A percentile compares a stretch with the other conserved stretches of the same genome.
Conservation (phyloP, 2,888 invertebrate species). For the Rhamphomyia laevipes region DNA sequence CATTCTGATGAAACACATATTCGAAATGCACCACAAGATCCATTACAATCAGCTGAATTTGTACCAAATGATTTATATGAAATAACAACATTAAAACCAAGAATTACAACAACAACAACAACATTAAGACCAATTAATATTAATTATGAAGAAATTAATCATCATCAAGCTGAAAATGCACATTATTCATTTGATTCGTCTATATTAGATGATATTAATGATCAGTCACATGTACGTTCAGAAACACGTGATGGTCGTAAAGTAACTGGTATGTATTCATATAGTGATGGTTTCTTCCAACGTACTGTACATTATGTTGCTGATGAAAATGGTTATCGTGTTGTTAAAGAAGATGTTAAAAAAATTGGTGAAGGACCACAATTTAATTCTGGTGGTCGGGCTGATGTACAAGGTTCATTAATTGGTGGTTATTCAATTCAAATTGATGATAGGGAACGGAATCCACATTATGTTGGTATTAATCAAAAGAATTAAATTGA, state of each 20-base stretch:
- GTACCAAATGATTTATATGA: neutral
- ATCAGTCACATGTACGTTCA: constrained; percentile 30
- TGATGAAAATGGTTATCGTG: constrained; percentile 49
- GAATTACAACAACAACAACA: constrained; percentile 18
- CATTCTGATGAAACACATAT: constrained; percentile 6
- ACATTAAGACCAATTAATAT: constrained; percentile 4
- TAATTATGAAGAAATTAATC: constrained; percentile 20
- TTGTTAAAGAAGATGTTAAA: constrained; percentile 40
- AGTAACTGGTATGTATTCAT: constrained; percentile 44
- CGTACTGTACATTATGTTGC: constrained; percentile 46
- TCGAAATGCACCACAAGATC: constrained; percentile 12
- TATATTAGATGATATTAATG: constrained; percentile 40
- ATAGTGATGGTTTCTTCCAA: constrained; percentile 47
- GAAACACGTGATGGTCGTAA: constrained; percentile 34
- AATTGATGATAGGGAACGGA: neutral
- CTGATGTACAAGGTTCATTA: constrained; percentile 37
- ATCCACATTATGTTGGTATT: constrained; percentile 1
- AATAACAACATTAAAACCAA: constrained; percentile 4
- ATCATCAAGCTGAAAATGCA: constrained; percentile 35
- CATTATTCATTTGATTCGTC: constrained; percentile 38
- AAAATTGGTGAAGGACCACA: constrained; percentile 42
- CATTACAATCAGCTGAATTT: constrained; percentile 4
- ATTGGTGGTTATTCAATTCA: constrained; percentile 38
- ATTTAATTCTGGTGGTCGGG: constrained; percentile 38
- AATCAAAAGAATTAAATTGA: neutral